Base-by-base conservation (phyloP, 1,140 invertebrate genomes). In the Antheraea pernyi region DNA sequence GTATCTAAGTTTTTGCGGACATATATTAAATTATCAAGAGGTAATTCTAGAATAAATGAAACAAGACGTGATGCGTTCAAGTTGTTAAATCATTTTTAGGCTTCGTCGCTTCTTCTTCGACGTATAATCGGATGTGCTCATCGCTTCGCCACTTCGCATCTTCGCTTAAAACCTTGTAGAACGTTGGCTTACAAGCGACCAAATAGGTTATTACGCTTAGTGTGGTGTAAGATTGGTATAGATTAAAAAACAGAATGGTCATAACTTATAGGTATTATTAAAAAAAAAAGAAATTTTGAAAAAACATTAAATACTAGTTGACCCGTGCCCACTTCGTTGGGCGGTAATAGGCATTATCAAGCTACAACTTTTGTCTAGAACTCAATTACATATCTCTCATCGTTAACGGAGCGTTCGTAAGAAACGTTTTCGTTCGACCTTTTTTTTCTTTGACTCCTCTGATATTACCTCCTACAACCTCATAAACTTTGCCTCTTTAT, bases 141-240 rank as follows among this genome's bases (percentile, higher is more conserved):
- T 53, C 64, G 64, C 42, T 16, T 63, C 46, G 61, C 37, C 61
- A 36, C 61, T 37, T 63, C 61, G 61, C 61, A 8, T 63, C 11
- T 19, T 64, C 37, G 37, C 64, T 53, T 53, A 53, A 13, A 16
- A 3, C 1, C 64, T 48, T 8, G 19, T 65, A 19, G 39, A 42
- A 53, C 64, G 42, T 13, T 46, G 10, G 7, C 39, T 48, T 64
- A 42, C 37, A 42, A 42, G 8, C 64, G 42, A 65, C 64, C 39
- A 65, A 65, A 65, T 65, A 65, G 64, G 64, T 46, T 53, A 19
- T 48, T 65, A 65, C 64, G 42, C 64, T 46, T 65, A 48, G 39
- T 9, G n/a, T 65, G 39, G n/a, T 36, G 61, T 37, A 16, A 63
- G 61, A 63, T 63, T 63, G 11, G 30, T n/a, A 13, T 30, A 63